phyloP scores from a whole-genome alignment of 2,797 vertebrate genomes.

The Sebastes taczanowskii region DNA sequence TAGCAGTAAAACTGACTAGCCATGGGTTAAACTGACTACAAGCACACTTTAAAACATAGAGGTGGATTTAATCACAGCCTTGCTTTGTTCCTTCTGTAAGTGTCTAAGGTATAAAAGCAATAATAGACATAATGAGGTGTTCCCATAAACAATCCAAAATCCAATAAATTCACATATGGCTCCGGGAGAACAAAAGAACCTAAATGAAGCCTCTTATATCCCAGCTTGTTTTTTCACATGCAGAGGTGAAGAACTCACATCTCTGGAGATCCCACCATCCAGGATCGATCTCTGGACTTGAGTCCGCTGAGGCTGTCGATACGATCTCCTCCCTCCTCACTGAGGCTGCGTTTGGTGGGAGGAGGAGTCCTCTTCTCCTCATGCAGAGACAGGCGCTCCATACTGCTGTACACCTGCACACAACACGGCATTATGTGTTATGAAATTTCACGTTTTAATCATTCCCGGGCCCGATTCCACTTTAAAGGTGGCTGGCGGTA shows the following conservation, averaged over 20 bases:
- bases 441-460: neutral
- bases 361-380: slow-evolving; percentile 92
- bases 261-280: slow-evolving; percentile 95
- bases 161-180: neutral
- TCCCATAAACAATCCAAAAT: neutral
- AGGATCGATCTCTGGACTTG: slow-evolving; percentile 89
- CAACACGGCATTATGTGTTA: neutral
- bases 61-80: neutral
- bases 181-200: neutral
- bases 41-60: too few relatives aligned
- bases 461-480: too few relatives aligned
- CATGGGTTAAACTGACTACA: neutral
- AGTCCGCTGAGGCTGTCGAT: slow-evolving; percentile 87
- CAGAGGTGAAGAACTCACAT: slow-evolving; percentile 84
- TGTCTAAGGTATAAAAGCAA: neutral
- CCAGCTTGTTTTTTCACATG: neutral
- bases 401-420: slow-evolving; percentile 94
- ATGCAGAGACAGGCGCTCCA: slow-evolving; percentile 94
- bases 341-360: slow-evolving; percentile 94
- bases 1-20: neutral
- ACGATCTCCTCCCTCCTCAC: slow-evolving; percentile 93
- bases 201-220: neutral
- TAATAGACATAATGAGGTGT: neutral
- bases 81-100: neutral
- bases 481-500: too few relatives aligned